Evolutionary conservation across 2,797 vertebrate species (phyloP).

Genomic region (Eutrigla gurnardus): DNA sequence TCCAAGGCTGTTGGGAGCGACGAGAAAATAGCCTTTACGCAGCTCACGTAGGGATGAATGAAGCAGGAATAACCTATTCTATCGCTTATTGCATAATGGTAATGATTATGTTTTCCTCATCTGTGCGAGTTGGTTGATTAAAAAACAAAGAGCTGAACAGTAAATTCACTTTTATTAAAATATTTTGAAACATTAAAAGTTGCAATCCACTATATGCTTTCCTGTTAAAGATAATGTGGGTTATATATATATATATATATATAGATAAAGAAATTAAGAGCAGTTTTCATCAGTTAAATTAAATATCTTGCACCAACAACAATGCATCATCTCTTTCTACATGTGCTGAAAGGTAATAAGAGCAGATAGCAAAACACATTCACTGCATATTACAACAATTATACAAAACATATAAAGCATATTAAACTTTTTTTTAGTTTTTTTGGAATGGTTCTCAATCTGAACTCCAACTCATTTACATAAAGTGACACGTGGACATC

Average conservation of each 20-base stretch:
- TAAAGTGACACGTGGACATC: slow-evolving; percentile 65
- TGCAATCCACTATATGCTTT: slow-evolving; percentile 49
- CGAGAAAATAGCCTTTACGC: background rate
- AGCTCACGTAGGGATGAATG: background rate
- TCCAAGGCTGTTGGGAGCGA: slow-evolving; percentile 9
- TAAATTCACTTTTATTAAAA: slow-evolving; percentile 77
- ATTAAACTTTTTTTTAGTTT: slow-evolving; percentile 31
- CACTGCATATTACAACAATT: slow-evolving; percentile 66
- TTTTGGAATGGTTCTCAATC: slow-evolving; percentile 30
- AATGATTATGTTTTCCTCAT: background rate
- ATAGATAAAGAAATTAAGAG: slow-evolving; percentile 43
- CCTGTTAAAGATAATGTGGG: slow-evolving; percentile 26
- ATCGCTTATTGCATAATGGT: no score
- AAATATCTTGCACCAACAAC: slow-evolving; percentile 49
- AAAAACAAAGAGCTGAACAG: slow-evolving; percentile 24
- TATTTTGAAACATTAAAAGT: slow-evolving; percentile 74
- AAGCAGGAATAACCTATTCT: background rate
- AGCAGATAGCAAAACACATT: slow-evolving; percentile 54
- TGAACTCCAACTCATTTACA: slow-evolving; percentile 56
- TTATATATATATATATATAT: slow-evolving; percentile 42
- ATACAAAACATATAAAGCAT: slow-evolving; percentile 76
- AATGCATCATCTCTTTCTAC: slow-evolving; percentile 27
- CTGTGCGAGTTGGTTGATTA: background rate
- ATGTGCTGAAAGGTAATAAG: slow-evolving; percentile 39
- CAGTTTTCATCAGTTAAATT: slow-evolving; percentile 37